Base-by-base conservation (phyloP, 23 tunicate genomes). In the Botrylloides violaceus region DNA sequence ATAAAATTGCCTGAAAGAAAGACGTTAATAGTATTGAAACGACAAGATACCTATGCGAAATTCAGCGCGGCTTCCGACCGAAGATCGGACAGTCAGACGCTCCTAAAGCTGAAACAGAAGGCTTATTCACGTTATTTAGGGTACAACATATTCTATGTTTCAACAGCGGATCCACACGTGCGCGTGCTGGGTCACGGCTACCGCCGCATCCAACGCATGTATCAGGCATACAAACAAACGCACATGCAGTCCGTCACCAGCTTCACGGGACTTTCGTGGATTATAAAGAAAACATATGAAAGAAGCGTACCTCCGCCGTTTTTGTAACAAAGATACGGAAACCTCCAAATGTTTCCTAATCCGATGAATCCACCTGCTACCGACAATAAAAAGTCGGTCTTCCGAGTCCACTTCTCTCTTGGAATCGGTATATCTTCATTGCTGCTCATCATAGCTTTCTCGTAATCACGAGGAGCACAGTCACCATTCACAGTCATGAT, bases 321-420 rank as follows among this genome's bases (percentile, higher is more conserved):
- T 55, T 93, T 93, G 58, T 85, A 93, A 29, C 94, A 85, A 19
- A 93, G 88, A 61, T 93, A 93, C 30, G 98, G 98, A 81, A 93
- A 93, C 26, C 98, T 37, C 98, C 98, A 93, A 38, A 93, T 93
- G 73, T 93, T 93, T 66, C 98, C 98, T 4, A 93, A 74, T 29
- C 98, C 98, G 23, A 93, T 87, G 63, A 85, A 93, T 0, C 94
- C 98, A 23, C 98, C 98, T 36, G 98, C 98, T 2, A 93, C 98
- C 22, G 98, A 93, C 2, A 93, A 74, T 30, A 93, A 63, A 60
- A 93, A 93, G 36, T 93, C 98, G 71, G 76, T 85, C 65, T 93
- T 86, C 9, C 88, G 58, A 6, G 84, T 55, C 98, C 98, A 93
- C 32, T 93, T 86, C 59, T 85, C 98, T 4, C 98, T 76, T 32